Conservation (phyloP, 2,888 invertebrate genomes). For the Palloptera scutellata region DNA sequence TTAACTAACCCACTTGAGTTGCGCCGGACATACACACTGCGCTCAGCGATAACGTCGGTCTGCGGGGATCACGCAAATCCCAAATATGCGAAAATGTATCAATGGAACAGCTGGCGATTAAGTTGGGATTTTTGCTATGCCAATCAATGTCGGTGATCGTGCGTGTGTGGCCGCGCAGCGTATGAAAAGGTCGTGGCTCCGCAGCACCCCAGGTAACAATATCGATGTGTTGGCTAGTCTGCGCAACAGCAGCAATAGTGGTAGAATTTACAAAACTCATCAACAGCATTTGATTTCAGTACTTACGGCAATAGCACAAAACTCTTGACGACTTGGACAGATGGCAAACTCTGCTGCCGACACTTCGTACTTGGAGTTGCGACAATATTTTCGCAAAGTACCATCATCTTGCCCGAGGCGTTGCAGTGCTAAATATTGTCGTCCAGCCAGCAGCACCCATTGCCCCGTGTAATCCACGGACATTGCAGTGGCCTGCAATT, state of each 20-base stretch:
- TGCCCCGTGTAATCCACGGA: constrained; percentile 80
- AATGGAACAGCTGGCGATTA: constrained; percentile 88
- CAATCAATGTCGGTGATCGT: constrained; percentile 92
- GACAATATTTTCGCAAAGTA: constrained; percentile 78
- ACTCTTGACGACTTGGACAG: constrained; percentile 76
- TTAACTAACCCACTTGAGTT: constrained; percentile 78
- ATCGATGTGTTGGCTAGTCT: constrained; percentile 90
- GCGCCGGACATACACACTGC: constrained; percentile 90
- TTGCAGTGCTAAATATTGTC: constrained; percentile 78
- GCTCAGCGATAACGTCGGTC: constrained; percentile 83
- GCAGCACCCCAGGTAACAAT: constrained; percentile 81
- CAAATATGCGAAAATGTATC: constrained; percentile 94
- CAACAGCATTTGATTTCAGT: too few relatives aligned
- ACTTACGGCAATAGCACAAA: constrained; percentile 88
- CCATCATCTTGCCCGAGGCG: constrained; percentile 67
- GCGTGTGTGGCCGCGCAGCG: constrained; percentile 82
- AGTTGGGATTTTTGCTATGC: constrained; percentile 80
- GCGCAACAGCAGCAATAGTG: constrained; percentile 29
- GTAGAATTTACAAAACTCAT: too few relatives aligned
- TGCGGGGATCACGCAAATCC: constrained; percentile 87
- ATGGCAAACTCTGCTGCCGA: constrained; percentile 94
- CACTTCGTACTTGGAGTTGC: constrained; percentile 93
- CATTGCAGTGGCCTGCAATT: constrained; percentile 92
- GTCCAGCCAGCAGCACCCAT: constrained; percentile 85
- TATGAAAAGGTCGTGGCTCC: constrained; percentile 76